phyloP scores from a whole-genome alignment of 1,140 invertebrate genomes.

The Meloidogyne hapla region DNA sequence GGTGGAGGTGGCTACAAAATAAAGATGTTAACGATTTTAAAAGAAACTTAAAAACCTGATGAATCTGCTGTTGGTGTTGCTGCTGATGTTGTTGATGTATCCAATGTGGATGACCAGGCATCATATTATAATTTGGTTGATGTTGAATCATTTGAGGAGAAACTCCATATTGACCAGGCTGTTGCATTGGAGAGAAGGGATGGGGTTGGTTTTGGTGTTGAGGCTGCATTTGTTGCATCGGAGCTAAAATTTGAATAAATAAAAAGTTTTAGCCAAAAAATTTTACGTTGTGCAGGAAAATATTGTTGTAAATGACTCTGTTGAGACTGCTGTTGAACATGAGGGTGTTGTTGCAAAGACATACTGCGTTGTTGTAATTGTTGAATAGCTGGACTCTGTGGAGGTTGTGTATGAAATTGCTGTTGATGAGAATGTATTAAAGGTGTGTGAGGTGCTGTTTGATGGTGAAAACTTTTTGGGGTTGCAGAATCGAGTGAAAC shows the following conservation, averaged over 20 bases:
- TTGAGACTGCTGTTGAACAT: background rate
- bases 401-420: background rate
- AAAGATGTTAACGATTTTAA: too few species aligned
- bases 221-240: background rate
- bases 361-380: constrained; percentile 10
- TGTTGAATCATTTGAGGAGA: background rate
- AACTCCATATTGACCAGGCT: background rate
- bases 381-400: constrained; percentile 1
- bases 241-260: background rate
- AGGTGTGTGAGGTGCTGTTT: background rate
- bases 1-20: background rate
- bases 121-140: background rate
- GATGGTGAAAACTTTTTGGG: background rate
- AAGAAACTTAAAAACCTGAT: background rate
- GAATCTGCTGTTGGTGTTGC: background rate
- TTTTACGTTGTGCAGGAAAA: background rate
- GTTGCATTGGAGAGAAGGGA: background rate
- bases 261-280: too few species aligned
- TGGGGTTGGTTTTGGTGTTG: background rate
- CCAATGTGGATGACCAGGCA: background rate
- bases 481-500: constrained; percentile 7
- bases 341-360: background rate
- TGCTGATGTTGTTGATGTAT: background rate
- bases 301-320: background rate
- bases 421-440: background rate